Evolutionary conservation across 64 coral and sea anemone species (phyloP), one percentile per base, ranked within the genome.

Genomic region (Exaiptasia diaphana): DNA sequence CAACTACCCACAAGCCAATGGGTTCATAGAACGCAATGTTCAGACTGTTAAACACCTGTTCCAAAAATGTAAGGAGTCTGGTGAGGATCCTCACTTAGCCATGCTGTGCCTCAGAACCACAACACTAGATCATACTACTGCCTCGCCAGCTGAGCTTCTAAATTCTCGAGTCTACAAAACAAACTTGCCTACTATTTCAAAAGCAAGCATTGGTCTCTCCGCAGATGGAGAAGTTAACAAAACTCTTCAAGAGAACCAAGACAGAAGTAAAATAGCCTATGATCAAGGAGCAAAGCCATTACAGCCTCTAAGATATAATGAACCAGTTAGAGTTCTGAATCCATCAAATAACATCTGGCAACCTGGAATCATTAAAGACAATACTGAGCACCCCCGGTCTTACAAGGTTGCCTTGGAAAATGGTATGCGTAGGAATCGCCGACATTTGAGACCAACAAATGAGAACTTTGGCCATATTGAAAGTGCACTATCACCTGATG

Each of bases 31-130:
- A 39, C 48, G 81, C 44, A 84, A 69, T 32, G 81, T 40, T 9
- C 81, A 84, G 37, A 84, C 50, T 3, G 64, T 84, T 20, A 73
- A 84, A n/a, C 33, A 79, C 40, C 24, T 79, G 34, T 26, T 73
- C 20, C 1, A 73, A 48, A 73, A 73, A 43, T 73, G 69, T n/a
- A 73, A 73, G 69, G 69, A 73, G 38, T 73, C 69, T 22, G 42
- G 42, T 15, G 12, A 41, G 37, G 69, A 73, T 40, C 69, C 69
- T 22, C 69, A 73, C 39, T 24, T 73, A n/a, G 69, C 69, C 4
- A 73, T 75, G 71, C 39, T 52, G 30, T 71, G 68, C 38, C 37
- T 71, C 34, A 12, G 68, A 25, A 71, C 28, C 37, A 71, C 68
- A 13, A 9, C 68, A n/a, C 32, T 71, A 8, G 38, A 17, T 43